Evolutionary conservation across 1,140 invertebrate genomes (phyloP).

Genomic region (Drosophila auraria): DNA sequence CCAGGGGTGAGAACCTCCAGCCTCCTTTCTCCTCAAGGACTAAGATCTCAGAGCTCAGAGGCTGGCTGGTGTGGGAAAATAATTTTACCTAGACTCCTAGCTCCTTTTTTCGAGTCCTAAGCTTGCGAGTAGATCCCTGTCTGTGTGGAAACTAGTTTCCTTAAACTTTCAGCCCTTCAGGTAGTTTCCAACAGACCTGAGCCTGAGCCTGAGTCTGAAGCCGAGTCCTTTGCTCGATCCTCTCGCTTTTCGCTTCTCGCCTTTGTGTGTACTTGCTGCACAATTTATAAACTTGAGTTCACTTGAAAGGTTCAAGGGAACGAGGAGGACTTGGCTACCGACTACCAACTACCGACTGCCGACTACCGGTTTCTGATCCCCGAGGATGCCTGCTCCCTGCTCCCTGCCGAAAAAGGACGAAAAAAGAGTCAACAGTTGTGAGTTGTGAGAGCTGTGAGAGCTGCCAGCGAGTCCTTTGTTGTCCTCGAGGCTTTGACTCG

Average conservation of each 20-base stretch:
- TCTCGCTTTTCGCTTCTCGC: not conserved
- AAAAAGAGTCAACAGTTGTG: slow-evolving; percentile 65
- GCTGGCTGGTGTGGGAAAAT: slow-evolving; percentile 70
- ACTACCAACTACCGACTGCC: slow-evolving; percentile 28
- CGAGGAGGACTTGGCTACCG: slow-evolving; percentile 30
- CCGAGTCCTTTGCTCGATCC: slow-evolving; percentile 9
- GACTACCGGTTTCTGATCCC: slow-evolving; percentile 66
- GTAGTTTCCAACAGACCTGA: slow-evolving; percentile 68
- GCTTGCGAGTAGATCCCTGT: slow-evolving; percentile 23
- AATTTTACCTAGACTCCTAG: slow-evolving; percentile 37
- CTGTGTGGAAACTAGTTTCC: slow-evolving; percentile 52
- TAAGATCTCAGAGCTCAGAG: slow-evolving; percentile 1
- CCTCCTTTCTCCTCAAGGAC: slow-evolving; percentile 11
- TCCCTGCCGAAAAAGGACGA: slow-evolving; percentile 6
- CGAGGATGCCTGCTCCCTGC: slow-evolving; percentile 33
- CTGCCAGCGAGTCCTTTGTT: slow-evolving; percentile 52
- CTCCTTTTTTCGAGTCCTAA: slow-evolving; percentile 7
- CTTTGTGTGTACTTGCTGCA: slow-evolving; percentile 70
- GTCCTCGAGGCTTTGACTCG: slow-evolving; percentile 75
- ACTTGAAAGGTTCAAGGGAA: slow-evolving; percentile 83
- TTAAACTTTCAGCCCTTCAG: slow-evolving; percentile 46
- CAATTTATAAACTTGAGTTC: slow-evolving; percentile 84
- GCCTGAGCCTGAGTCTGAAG: not conserved
- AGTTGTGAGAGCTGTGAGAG: slow-evolving; percentile 36
- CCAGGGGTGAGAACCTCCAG: slow-evolving; percentile 24